Evolutionary conservation across 1,140 invertebrate species (phyloP).

Genomic region (Drosophila watanabei): DNA sequence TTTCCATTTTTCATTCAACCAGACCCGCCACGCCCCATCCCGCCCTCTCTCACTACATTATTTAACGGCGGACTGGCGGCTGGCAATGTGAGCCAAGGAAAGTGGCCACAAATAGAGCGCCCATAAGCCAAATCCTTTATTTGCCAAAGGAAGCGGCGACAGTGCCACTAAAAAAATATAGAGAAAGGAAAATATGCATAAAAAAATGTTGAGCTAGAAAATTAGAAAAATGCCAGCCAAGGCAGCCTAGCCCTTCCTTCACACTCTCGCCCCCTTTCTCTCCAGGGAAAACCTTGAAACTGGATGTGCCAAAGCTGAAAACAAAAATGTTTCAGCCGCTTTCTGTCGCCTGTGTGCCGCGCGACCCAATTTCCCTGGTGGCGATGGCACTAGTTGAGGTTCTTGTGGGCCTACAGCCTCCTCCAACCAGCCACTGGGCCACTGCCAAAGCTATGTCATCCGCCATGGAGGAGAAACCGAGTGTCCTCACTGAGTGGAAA

Average conservation of each 20-base stretch:
- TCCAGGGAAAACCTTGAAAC: slow-evolving; percentile 59
- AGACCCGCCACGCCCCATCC: slow-evolving; percentile 2
- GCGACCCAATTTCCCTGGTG: slow-evolving; percentile 46
- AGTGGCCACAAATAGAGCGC: slow-evolving; percentile 67
- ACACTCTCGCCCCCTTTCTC: slow-evolving; percentile 9
- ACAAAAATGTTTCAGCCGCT: slow-evolving; percentile 52
- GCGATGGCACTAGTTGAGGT: slow-evolving; percentile 11
- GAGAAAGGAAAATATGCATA: slow-evolving; percentile 46
- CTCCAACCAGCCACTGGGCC: slow-evolving; percentile 32
- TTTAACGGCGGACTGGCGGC: slow-evolving; percentile 37
- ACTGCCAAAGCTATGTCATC: slow-evolving; percentile 47
- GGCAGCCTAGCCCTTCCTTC: slow-evolving; percentile 4
- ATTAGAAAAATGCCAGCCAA: slow-evolving; percentile 62
- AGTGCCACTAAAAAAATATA: slow-evolving; percentile 17
- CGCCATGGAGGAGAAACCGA: slow-evolving; percentile 16
- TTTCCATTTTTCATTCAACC: slow-evolving; percentile 75
- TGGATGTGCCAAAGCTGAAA: slow-evolving; percentile 41
- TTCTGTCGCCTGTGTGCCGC: slow-evolving; percentile 40
- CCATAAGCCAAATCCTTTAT: slow-evolving; percentile 75
- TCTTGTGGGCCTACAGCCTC: slow-evolving; percentile 19
- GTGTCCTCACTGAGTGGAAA: slow-evolving; percentile 17
- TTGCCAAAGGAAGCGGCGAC: slow-evolving; percentile 54
- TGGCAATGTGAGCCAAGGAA: slow-evolving; percentile 68
- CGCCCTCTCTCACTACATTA: slow-evolving; percentile 45
- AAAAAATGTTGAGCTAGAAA: slow-evolving; percentile 63